Base-by-base conservation (phyloP, 1,140 invertebrate genomes). In the Drosophila tristis region DNA sequence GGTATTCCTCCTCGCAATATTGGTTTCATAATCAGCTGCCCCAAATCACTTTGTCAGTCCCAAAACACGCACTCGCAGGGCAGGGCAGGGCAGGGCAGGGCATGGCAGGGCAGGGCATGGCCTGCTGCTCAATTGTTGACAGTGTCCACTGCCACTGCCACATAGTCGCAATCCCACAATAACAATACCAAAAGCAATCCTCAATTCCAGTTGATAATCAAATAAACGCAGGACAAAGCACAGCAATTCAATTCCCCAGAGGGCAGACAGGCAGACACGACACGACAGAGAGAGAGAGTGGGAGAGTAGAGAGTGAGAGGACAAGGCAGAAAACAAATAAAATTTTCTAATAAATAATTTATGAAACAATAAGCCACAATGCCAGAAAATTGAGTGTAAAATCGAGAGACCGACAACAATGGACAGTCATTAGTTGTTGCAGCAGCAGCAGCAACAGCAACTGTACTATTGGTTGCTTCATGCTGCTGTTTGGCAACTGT, bases 331-430 rank as follows among this genome's bases (percentile, higher is more conserved):
- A 31, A 47, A 35, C 54, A 77, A 86, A 85, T 71, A 75, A 63
- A 68, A 81, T 62, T 82, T 54, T 67, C 60, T 60, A 67, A 78
- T 82, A 89, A 87, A 89, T 87, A 78, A 87, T 87, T 81, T 78
- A 82, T 76, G 49, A 60, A 81, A 68, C 82, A 87, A 81, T 75
- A 67, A 78, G 70, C 65, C 70, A 71, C 64, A 76, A 77, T 72
- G 63, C 65, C 63, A 68, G 71, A 54, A 78, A 87, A 89, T 87
- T 82, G 78, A 79, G 64, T 87, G 84, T 87, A 89, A 87, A 87
- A 87, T 67, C 85, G 56, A 39, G 43, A 54, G 43, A 23, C 5
- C 47, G 42, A 39, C 11, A 76, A 89, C 82, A 87, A 87, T 89
- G 65, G 59, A n/a, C 64, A 61, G 79, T 87, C 82, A 87, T 89